A percentile compares a stretch with the other conserved stretches of the same genome.
Evolutionary conservation across 1,140 invertebrate species (phyloP).

Genomic region (Triops longicaudatus): DNA sequence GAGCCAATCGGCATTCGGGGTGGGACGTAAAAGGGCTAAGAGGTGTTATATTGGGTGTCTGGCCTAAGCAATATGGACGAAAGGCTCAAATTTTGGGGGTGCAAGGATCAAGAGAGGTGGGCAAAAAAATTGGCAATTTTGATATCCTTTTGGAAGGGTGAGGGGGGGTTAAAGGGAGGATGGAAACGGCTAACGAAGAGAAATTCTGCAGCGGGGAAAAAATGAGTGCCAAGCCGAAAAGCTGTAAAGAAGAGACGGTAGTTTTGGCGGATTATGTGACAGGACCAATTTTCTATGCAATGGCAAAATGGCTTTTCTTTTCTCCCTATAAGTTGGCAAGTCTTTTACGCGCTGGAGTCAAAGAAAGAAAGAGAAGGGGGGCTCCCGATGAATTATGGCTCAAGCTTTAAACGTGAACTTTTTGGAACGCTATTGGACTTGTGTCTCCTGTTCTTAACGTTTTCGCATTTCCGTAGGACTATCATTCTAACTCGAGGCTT

Average conservation of each 20-base stretch:
- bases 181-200: neutral
- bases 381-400: conserved; percentile 1
- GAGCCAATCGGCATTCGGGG: neutral
- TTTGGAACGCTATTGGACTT: neutral
- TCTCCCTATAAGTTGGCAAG: neutral
- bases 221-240: neutral
- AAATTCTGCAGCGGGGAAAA: neutral
- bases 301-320: neutral
- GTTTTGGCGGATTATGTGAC: neutral
- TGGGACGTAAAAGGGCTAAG: neutral
- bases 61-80: neutral
- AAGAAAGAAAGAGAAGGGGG: neutral
- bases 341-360: neutral
- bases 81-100: neutral
- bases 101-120: neutral
- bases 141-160: neutral
- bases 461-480: neutral
- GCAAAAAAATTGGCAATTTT: neutral
- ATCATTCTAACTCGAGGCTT: conserved; percentile 7
- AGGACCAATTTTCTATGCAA: conserved; percentile 7
- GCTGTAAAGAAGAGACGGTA: neutral
- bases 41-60: neutral
- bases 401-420: neutral
- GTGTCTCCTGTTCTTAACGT: neutral
- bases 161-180: neutral